Percentiles rank a stretch among this genome's conserved stretches.
Evolutionary conservation across 1,140 invertebrate genomes (phyloP).

Genomic region (Oscheius sp.): DNA sequence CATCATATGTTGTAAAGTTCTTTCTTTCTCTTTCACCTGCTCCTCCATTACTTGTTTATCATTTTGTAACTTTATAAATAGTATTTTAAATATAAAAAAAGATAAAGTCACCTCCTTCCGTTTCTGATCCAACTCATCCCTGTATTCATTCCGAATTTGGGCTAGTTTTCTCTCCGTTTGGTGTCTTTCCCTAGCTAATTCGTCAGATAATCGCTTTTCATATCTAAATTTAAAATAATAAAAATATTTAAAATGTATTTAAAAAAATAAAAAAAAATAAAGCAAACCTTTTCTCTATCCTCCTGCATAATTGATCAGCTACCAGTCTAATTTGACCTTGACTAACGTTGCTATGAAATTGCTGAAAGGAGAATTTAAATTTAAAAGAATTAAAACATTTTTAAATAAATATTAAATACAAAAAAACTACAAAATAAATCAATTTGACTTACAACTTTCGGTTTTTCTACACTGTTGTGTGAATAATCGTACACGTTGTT

Average conservation of each 20-base stretch:
- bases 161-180: neutral
- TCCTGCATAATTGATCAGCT: neutral
- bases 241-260: neutral
- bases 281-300: slow-evolving; percentile 9
- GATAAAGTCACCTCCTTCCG: neutral
- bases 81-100: no score
- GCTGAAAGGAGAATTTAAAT: neutral
- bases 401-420: no score
- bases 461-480: neutral
- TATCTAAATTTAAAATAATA: no score
- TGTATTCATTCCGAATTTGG: neutral
- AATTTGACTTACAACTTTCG: neutral
- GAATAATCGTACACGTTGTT: neutral
- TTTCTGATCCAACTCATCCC: neutral
- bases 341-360: neutral
- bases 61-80: no score
- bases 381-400: no score
- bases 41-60: neutral
- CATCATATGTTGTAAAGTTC: neutral
- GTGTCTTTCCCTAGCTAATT: neutral
- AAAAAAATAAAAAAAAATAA: neutral
- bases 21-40: neutral
- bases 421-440: neutral
- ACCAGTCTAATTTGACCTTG: neutral
- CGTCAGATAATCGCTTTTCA: neutral